Base-by-base conservation (phyloP, 2,888 invertebrate genomes). In the Lepas anatifera region DNA sequence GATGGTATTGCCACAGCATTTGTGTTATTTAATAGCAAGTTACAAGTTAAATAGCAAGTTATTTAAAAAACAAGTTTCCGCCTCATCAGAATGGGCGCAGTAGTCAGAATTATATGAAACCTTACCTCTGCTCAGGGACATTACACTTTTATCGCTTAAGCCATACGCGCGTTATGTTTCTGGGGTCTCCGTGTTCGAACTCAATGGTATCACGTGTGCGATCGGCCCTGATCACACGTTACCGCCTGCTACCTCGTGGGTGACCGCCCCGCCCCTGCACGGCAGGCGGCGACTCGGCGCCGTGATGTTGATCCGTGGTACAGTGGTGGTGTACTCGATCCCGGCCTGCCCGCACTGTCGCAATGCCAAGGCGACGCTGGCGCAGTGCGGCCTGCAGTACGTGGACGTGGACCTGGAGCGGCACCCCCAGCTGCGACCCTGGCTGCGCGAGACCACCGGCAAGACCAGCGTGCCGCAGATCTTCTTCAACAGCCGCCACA, bases 381-480 rank as follows among this genome's bases (percentile, higher is more conserved):
- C 39, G 32, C 63, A 68, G 7, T 13, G 58, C 41, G 67, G 69
- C 37, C 35, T 71, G 6, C 46, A 50, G 29, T 70, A 32, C 39
- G 41, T 39, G 32, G 71, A 71, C 67, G 63, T 71, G 35, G 35
- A 67, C 43, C 29, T 71, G 43, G 69, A 70, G 46, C 35, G 35
- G 46, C 58, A 29, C 37, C 69, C 70, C n/a, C 58, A 69, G 4
- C 52, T 71, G 64, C 39, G 64, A 0, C 37, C 39, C 37, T 64
- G 64, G 64, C 37, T 64, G 25, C 39, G 63, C 37, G 72, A 72
- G 22, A 68, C 69, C 46, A 72, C 72, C 18, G 70, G 71, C 7
- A 71, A 70, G 66, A 71, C 71, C 6, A 73, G 72, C 39, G 72
- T 74, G 11, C 74, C 74, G 22, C 74, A 74, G 64, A 73, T 74